A percentile compares a stretch with the other conserved stretches of the same genome.
phyloP scores from a whole-genome alignment of 2,888 invertebrate genomes.

The Netelia fuscicornis region DNA sequence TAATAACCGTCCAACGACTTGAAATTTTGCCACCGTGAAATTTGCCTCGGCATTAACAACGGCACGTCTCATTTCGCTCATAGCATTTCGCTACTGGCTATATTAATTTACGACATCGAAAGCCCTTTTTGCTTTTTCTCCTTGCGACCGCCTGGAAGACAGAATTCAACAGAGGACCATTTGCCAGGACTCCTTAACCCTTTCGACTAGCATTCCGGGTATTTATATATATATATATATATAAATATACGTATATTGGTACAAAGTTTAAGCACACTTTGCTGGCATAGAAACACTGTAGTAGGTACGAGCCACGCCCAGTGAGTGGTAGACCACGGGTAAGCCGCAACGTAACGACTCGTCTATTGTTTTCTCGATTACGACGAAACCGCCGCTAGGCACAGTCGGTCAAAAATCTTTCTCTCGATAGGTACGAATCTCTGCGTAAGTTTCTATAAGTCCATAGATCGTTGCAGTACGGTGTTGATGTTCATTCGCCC shows the following conservation, averaged over 20 bases:
- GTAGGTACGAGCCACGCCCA: slow-evolving; percentile 54
- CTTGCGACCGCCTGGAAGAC: slow-evolving; percentile 15
- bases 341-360: slow-evolving; percentile 77
- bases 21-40: slow-evolving; percentile 60
- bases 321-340: slow-evolving; percentile 53
- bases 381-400: slow-evolving; percentile 61
- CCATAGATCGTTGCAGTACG: background rate
- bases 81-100: slow-evolving; percentile 59
- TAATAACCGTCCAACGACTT: slow-evolving; percentile 10
- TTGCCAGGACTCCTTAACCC: slow-evolving; percentile 45
- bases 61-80: slow-evolving; percentile 48
- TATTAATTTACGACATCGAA: slow-evolving; percentile 67
- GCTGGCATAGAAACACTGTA: slow-evolving; percentile 31
- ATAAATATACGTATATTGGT: too few relatives aligned
- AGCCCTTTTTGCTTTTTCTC: slow-evolving; percentile 22
- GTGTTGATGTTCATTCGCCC: slow-evolving; percentile 27
- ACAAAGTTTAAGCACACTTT: background rate
- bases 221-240: background rate
- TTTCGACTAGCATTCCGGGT: slow-evolving; percentile 51
- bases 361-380: slow-evolving; percentile 73
- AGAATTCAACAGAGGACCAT: background rate
- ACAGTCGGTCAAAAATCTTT: slow-evolving; percentile 36
- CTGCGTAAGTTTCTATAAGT: background rate
- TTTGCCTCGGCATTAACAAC: slow-evolving; percentile 33
- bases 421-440: slow-evolving; percentile 7